Evolutionary conservation across 1,140 invertebrate genomes (phyloP).

Genomic region (Heliothis virescens): DNA sequence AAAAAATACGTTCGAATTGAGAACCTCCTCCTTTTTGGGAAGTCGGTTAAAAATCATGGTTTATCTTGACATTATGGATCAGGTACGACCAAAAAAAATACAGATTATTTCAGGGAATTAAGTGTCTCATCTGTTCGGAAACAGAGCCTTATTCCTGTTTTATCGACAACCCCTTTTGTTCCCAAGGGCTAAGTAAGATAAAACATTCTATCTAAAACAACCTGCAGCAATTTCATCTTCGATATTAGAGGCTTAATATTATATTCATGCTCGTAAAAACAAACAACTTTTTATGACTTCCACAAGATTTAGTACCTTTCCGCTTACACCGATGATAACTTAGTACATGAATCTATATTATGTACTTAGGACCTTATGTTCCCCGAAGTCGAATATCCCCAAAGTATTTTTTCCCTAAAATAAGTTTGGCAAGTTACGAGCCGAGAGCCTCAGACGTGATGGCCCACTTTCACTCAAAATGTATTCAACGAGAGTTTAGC

Average conservation of each 20-base stretch:
- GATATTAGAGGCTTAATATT: conserved; percentile 29
- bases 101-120: too few species aligned
- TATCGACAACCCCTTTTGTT: not conserved
- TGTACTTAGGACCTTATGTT: conserved; percentile 1
- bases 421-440: not conserved
- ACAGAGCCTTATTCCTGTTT: too few species aligned
- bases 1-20: too few species aligned
- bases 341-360: conserved; percentile 23
- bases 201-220: not conserved
- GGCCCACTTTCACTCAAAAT: conserved; percentile 16
- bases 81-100: too few species aligned
- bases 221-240: conserved; percentile 24
- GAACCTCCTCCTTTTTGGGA: too few species aligned
- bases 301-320: conserved; percentile 37
- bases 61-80: too few species aligned
- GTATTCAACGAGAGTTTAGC: conserved; percentile 26
- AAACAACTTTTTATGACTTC: conserved; percentile 46
- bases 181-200: not conserved
- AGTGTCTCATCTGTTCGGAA: too few species aligned
- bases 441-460: not conserved
- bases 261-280: conserved; percentile 46
- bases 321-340: conserved; percentile 36
- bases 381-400: not conserved
- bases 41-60: too few species aligned
- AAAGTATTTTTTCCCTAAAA: conserved; percentile 6